Evolutionary conservation across 2,113 vertebrate genomes (phyloP), one percentile per base, ranked within the genome.

Genomic region (Haemorhous mexicanus): DNA sequence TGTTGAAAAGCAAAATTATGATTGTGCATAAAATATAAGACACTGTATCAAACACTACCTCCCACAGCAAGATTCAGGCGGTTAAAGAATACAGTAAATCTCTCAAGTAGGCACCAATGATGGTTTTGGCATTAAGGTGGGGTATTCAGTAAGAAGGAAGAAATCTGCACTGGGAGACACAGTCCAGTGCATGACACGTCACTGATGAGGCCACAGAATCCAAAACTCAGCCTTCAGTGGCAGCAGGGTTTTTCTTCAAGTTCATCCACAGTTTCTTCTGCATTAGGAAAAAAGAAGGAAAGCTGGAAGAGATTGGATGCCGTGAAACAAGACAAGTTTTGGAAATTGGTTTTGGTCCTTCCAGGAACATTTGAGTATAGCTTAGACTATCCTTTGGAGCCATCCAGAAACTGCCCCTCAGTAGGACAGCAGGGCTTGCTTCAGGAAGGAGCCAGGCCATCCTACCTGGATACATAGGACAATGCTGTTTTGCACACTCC

Each of bases 391-490:
- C 18, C 20, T 46, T 20, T 50, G 43, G 63, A 74, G 46, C 12
- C 53, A 68, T 27, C 24, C 27, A 55, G 33, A 37, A 67, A 18
- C 52, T 69, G 58, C 23, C 43, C 39, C 8, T 6, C 1, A 18
- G 41, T 1, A 72, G 43, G 24, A 64, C 0, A 0, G 49, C 0
- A 3, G 8, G 13, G 11, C 24, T 85, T 0, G 0, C 46, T 35
- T 66, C n/a, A 76, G 50, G 52, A 52, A 26, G 61, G 10, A 62
- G 47, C 7, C 24, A 61, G 33, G 33, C 18, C 24, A 16, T 37
- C 59, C 62, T 32, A 74, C 16, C 24, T 47, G 33, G 59, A 46
- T 13, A 26, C 26, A 41, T 0, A 2, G 28, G 13, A n/a, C 8
- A 32, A 32, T 6, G 8, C 49, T 58, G 8, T 49, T 83, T 73